A percentile compares a stretch with the other conserved stretches of the same genome.
These are phyloP conservation scores for Dione juno DNA, from an alignment of 2,888 invertebrate species.

Conservation along the genomic window DNA sequence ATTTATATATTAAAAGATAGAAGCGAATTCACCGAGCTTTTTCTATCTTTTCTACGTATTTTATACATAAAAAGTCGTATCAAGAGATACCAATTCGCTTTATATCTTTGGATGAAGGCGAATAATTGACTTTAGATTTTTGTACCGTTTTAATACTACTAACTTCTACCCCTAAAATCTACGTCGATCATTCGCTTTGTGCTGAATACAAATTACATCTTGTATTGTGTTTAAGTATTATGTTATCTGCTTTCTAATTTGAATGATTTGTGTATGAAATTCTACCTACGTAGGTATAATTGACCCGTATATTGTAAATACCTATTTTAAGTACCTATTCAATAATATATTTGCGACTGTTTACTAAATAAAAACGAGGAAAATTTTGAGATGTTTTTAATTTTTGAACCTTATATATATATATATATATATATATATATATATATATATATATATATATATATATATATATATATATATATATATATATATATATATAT, in stretches of 20 bases:
- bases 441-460: too few relatives aligned
- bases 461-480: too few relatives aligned
- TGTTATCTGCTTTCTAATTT: conserved; percentile 73
- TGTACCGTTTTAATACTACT: conserved; percentile 53
- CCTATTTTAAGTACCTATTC: conserved; percentile 78
- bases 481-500: too few relatives aligned
- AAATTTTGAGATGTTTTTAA: conserved; percentile 39
- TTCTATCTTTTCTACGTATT: conserved; percentile 51
- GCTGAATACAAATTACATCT: conserved; percentile 52
- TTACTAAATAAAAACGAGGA: conserved; percentile 73
- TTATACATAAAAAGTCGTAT: conserved; percentile 51
- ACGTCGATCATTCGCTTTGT: conserved; percentile 38
- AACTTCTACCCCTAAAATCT: conserved; percentile 48
- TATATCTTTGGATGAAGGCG: conserved; percentile 49
- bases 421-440: too few relatives aligned
- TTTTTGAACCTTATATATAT: conserved; percentile 23
- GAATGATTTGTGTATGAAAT: conserved; percentile 78
- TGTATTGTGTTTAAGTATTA: conserved; percentile 56
- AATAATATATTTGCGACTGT: conserved; percentile 80
- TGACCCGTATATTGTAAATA: conserved; percentile 77
- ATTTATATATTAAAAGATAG: conserved; percentile 43
- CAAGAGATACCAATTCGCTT: conserved; percentile 59
- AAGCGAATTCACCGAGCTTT: conserved; percentile 41
- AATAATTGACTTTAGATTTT: conserved; percentile 52
- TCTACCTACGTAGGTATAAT: conserved; percentile 82